A percentile compares a stretch with the other conserved stretches of the same genome.
These are phyloP conservation scores for Orius insidiosus DNA, from an alignment of 1,140 invertebrate species.

Conservation along the genomic window DNA sequence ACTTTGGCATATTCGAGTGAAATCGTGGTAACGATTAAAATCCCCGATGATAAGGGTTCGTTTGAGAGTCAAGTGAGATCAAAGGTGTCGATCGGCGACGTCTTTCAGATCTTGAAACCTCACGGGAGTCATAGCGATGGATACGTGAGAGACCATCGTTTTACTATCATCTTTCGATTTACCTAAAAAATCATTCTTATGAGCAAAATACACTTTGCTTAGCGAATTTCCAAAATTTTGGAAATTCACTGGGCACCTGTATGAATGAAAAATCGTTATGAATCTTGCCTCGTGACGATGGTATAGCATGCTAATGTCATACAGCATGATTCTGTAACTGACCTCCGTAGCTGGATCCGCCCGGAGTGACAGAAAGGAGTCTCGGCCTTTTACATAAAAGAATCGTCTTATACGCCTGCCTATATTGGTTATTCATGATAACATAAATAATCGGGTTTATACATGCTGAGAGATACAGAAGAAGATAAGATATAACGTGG, in stretches of 20 bases:
- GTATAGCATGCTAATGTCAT: constrained; percentile 1
- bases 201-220: too few species aligned
- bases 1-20: too few species aligned
- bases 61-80: neutral
- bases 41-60: too few species aligned
- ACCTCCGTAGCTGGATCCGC: constrained; percentile 18
- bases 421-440: constrained; percentile 39
- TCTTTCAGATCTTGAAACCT: constrained; percentile 14
- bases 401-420: constrained; percentile 33
- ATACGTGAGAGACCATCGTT: constrained; percentile 53
- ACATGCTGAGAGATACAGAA: constrained; percentile 36
- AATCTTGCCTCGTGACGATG: too few species aligned
- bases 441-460: constrained; percentile 41
- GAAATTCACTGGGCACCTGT: too few species aligned
- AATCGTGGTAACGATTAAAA: too few species aligned
- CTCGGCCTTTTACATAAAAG: constrained; percentile 22
- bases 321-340: constrained; percentile 15
- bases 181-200: constrained; percentile 35
- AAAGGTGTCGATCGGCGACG: constrained; percentile 11
- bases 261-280: too few species aligned
- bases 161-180: constrained; percentile 62
- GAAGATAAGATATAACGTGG: constrained; percentile 36
- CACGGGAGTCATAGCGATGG: constrained; percentile 38
- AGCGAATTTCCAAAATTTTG: neutral
- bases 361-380: constrained; percentile 16